Evolutionary conservation across 1,140 invertebrate species (phyloP), one percentile per base, ranked within the genome.

Genomic region (Anastrepha obliqua): DNA sequence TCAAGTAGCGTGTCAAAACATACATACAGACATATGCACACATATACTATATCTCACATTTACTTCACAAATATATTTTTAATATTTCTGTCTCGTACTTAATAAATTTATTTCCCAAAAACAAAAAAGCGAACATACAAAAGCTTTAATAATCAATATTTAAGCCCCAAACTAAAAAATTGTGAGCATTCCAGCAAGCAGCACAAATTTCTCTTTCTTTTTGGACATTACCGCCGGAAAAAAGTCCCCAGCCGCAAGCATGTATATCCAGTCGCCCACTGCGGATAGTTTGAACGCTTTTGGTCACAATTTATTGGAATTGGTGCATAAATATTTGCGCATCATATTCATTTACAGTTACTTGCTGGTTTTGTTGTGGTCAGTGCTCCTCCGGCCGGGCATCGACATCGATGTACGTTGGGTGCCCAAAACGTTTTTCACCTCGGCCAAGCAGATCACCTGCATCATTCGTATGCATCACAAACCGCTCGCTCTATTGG

Each of bases 401-500:
- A 59, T 88, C 67, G 74, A 86, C 29, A 86, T 86, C 65, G 85
- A 88, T 51, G 58, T 59, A 17, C 65, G 55, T 20, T 88, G 87
- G 87, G 86, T 88, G 8, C 67, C 87, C 17, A 86, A 74, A 78
- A 70, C 64, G 13, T 86, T 60, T 44, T 88, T 88, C 58, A 70
- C 67, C 58, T 86, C 85, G 6, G 87, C 85, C 5, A 86, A 86
- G 62, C 81, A 86, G 64, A 67, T 85, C 51, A 88, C 87, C 67
- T 88, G 87, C 87, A 88, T 88, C 85, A 86, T 88, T n/a, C 87
- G 85, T n/a, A 86, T 86, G 85, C 87, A 88, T 65, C 67, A 88
- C 70, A 60, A 47, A 85, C 87, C 85, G 47, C 58, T 86, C 62
- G 65, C 58, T 55, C 42, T 78, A 2, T 51, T 86, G 17, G 87